A percentile compares a stretch with the other conserved stretches of the same genome.
Evolutionary conservation across 2,113 vertebrate species (phyloP).

Genomic region (Pavo muticus): DNA sequence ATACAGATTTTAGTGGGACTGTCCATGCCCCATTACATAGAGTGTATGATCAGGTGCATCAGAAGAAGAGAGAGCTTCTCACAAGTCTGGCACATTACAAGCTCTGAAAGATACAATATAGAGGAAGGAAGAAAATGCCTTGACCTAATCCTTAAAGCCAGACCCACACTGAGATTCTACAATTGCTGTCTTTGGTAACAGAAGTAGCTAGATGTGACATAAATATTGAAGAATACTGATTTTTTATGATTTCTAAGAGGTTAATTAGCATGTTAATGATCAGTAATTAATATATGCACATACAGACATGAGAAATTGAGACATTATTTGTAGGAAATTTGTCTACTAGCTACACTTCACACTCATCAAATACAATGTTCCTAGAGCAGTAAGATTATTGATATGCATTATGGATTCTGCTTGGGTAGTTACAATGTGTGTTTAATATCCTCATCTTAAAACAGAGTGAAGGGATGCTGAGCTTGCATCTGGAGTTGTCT

Average conservation of each 20-base stretch:
- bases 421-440: not conserved
- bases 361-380: not conserved
- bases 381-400: constrained; percentile 18
- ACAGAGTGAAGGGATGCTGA: not conserved
- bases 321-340: constrained; percentile 24
- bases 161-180: not conserved
- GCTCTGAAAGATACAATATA: not conserved
- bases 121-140: not conserved
- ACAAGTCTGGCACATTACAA: not conserved
- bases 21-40: not conserved
- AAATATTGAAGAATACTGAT: not conserved
- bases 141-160: not conserved
- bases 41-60: not conserved
- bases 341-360: constrained; percentile 14
- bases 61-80: not conserved
- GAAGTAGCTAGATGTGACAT: not conserved
- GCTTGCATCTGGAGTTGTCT: constrained; percentile 25
- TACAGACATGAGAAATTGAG: not conserved
- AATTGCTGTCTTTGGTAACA: not conserved
- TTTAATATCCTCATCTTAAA: constrained; percentile 18
- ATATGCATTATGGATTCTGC: constrained; percentile 1
- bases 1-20: not conserved
- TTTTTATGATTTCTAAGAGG: not conserved
- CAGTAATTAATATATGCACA: constrained; percentile 9
- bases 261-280: constrained; percentile 14